These are phyloP conservation scores for Machaerirhynchus nigripectus DNA, from an alignment of 2,113 vertebrate species.

Conservation along the genomic window DNA sequence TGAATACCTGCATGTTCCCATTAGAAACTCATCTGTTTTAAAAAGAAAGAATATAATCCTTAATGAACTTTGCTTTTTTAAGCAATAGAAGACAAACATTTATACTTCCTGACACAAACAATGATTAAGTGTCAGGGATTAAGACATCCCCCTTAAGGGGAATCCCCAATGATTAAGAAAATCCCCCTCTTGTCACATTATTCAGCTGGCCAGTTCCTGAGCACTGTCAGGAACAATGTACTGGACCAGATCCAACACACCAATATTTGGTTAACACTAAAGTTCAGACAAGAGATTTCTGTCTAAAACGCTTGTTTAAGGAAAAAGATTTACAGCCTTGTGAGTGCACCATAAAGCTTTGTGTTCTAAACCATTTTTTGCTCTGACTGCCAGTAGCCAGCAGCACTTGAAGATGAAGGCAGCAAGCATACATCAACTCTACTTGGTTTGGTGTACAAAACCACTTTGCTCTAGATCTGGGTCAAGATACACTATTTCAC, in stretches of 20 bases:
- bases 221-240: background rate
- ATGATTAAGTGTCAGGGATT: slow-evolving; percentile 28
- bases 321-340: background rate
- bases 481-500: background rate
- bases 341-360: background rate
- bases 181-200: background rate
- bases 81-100: slow-evolving; percentile 17
- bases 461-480: background rate
- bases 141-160: background rate
- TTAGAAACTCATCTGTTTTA: slow-evolving; percentile 31
- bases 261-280: background rate
- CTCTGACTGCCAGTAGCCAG: background rate
- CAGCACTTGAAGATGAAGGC: slow-evolving; percentile 20
- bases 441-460: background rate
- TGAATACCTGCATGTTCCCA: slow-evolving; percentile 17
- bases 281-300: background rate
- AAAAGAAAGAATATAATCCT: background rate
- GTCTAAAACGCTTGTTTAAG: background rate
- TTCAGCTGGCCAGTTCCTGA: background rate
- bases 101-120: slow-evolving; percentile 11
- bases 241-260: background rate
- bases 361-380: background rate
- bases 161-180: slow-evolving; percentile 41
- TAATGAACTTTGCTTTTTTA: slow-evolving; percentile 25
- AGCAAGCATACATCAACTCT: background rate